A percentile compares a stretch with the other conserved stretches of the same genome.
Conservation (phyloP, 1,140 invertebrate species). For the Cataglyphis hispanica region DNA sequence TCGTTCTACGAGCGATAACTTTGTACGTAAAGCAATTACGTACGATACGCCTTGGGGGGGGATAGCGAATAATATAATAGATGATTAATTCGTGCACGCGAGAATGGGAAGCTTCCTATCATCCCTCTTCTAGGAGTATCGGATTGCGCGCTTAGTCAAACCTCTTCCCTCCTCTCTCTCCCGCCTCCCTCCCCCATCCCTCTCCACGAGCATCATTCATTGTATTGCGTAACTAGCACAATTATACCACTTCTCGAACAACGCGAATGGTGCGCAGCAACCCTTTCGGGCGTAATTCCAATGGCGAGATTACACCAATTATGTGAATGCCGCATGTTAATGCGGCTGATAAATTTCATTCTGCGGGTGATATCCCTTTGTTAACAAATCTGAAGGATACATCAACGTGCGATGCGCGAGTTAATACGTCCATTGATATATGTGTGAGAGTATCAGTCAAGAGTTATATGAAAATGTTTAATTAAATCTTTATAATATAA, state of each 20-base stretch:
- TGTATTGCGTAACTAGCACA: slow-evolving; percentile 50
- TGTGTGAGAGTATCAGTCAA: not conserved
- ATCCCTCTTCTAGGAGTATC: slow-evolving; percentile 27
- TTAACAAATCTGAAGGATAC: not conserved
- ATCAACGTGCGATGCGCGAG: not conserved
- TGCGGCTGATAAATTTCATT: slow-evolving; percentile 49
- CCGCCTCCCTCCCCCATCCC: too few species aligned
- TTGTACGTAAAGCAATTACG: not conserved
- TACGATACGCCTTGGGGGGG: not conserved
- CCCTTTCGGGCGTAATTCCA: slow-evolving; percentile 44
- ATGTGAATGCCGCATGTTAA: slow-evolving; percentile 43
- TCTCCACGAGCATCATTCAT: slow-evolving; percentile 40
- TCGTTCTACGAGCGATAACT: not conserved
- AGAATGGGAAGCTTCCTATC: slow-evolving; percentile 26
- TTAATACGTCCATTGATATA: not conserved
- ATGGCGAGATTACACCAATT: slow-evolving; percentile 45
- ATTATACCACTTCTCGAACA: slow-evolving; percentile 45
- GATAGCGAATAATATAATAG: slow-evolving; percentile 8
- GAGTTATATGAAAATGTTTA: too few species aligned
- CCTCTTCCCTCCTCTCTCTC: not conserved
- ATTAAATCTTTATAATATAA: not conserved
- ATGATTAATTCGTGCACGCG: slow-evolving; percentile 33
- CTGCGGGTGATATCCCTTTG: slow-evolving; percentile 19
- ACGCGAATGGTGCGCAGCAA: slow-evolving; percentile 27
- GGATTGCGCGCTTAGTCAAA: slow-evolving; percentile 27